phyloP scores from a whole-genome alignment of 2,888 invertebrate species.

The Deroplatys truncata region DNA sequence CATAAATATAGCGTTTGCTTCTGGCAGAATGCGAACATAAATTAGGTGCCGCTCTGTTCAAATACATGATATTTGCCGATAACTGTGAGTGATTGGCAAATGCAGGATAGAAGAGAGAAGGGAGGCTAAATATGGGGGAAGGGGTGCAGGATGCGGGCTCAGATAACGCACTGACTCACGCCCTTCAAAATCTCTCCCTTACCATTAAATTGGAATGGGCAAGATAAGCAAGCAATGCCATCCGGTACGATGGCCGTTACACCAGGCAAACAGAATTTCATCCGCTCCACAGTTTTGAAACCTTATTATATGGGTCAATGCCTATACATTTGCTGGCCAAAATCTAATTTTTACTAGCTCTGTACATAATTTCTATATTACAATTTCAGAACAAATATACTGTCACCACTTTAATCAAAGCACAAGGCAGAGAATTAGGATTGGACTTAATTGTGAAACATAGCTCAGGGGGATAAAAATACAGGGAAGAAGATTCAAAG shows the following conservation, averaged over 20 bases:
- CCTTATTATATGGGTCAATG: neutral
- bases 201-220: conserved; percentile 5
- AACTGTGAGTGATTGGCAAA: conserved; percentile 14
- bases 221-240: conserved; percentile 1
- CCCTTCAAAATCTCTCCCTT: neutral
- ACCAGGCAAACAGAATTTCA: neutral
- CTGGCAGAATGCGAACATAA: neutral
- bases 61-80: conserved; percentile 9
- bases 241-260: neutral
- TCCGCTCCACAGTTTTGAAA: neutral
- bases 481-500: too few species aligned
- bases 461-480: too few species aligned
- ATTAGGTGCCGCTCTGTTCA: neutral
- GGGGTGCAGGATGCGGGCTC: conserved; percentile 3
- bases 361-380: too few species aligned
- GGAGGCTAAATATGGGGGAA: neutral
- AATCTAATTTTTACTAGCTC: too few species aligned
- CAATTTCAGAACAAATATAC: too few species aligned
- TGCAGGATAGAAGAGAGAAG: neutral
- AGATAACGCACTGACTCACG: conserved; percentile 13
- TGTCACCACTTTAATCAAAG: too few species aligned
- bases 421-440: too few species aligned
- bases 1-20: conserved; percentile 6
- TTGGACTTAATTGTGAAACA: too few species aligned
- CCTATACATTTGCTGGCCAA: too few species aligned